Percentiles rank a stretch among this genome's conserved stretches.
phyloP scores from a whole-genome alignment of 2,113 vertebrate genomes.

The Pholis gunnellus region DNA sequence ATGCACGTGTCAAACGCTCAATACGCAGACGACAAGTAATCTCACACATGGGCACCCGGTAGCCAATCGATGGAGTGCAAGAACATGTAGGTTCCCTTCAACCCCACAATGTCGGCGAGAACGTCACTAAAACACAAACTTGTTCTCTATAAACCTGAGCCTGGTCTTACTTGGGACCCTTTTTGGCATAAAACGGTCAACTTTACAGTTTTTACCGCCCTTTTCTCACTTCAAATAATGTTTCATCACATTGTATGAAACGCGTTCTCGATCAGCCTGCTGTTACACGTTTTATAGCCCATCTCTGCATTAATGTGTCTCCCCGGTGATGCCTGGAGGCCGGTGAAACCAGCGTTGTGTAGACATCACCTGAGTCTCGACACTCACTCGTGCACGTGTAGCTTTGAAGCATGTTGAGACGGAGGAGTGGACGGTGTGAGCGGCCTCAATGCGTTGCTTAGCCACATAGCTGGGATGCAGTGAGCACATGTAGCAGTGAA shows the following conservation, averaged over 20 bases:
- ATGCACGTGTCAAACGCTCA: neutral
- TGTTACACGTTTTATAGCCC: conserved; percentile 2
- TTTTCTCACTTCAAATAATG: neutral
- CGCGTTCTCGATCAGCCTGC: neutral
- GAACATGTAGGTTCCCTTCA: neutral
- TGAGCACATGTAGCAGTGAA: conserved; percentile 64
- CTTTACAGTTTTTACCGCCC: neutral
- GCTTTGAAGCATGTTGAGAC: conserved; percentile 59
- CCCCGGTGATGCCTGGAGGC: neutral
- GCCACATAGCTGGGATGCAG: conserved; percentile 54
- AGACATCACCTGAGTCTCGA: conserved; percentile 18
- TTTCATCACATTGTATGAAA: neutral
- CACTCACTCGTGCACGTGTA: conserved; percentile 37
- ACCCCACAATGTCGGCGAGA: neutral
- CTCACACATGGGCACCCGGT: neutral
- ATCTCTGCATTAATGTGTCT: conserved; percentile 5
- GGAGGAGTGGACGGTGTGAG: conserved; percentile 42
- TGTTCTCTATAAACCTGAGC: neutral
- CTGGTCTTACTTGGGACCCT: neutral
- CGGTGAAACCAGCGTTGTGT: neutral
- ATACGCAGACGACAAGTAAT: neutral
- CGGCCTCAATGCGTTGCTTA: conserved; percentile 45
- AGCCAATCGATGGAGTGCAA: neutral
- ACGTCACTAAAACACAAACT: neutral
- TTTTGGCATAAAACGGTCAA: neutral